phyloP scores from a whole-genome alignment of 1,140 invertebrate genomes.

The Calephelis virginiensis region DNA sequence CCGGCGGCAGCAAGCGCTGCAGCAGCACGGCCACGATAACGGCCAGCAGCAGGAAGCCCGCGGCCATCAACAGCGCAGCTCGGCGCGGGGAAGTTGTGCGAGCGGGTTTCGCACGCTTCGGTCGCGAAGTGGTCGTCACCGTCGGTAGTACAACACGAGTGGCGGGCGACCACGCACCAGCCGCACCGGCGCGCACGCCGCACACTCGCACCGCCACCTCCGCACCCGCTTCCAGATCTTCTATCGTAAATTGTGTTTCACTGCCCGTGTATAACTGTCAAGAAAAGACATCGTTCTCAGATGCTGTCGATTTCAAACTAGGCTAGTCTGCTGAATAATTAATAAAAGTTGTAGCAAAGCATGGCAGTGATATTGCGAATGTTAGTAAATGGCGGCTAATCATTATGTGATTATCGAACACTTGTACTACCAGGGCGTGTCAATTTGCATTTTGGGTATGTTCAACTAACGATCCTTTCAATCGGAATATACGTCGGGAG shows the following conservation, averaged over 20 bases:
- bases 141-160: constrained; percentile 71
- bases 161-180: constrained; percentile 83
- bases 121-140: constrained; percentile 35
- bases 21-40: constrained; percentile 82
- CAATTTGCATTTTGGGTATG: too few species aligned
- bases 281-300: not conserved
- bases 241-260: constrained; percentile 82
- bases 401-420: too few species aligned
- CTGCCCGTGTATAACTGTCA: constrained; percentile 84
- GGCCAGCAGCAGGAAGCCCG: constrained; percentile 81
- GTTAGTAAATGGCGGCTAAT: too few species aligned
- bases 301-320: too few species aligned
- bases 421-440: too few species aligned
- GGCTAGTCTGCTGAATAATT: too few species aligned
- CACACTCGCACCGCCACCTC: constrained; percentile 87
- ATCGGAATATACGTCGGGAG: too few species aligned
- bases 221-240: constrained; percentile 83
- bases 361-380: too few species aligned
- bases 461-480: too few species aligned
- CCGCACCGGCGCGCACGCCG: constrained; percentile 83
- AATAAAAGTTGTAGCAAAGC: too few species aligned
- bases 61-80: constrained; percentile 81
- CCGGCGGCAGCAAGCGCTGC: constrained; percentile 72
- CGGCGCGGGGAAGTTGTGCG: constrained; percentile 81
- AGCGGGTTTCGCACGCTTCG: constrained; percentile 33